Evolutionary conservation across 1,140 invertebrate genomes (phyloP).

Genomic region (Procambarus virginalis): DNA sequence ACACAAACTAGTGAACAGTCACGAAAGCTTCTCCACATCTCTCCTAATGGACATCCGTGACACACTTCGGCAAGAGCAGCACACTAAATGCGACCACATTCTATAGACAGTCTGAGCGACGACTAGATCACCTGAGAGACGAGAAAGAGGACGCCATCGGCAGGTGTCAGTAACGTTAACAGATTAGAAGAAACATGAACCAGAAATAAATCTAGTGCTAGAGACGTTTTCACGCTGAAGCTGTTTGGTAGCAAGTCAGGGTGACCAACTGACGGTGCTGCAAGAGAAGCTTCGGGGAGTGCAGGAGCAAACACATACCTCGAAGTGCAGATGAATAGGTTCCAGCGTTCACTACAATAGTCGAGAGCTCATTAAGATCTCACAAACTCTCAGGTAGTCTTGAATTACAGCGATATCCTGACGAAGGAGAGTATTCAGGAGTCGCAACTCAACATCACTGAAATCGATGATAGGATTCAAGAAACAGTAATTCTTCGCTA

Average conservation of each 20-base stretch:
- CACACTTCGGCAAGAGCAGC: background rate
- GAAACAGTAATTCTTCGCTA: background rate
- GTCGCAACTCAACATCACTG: background rate
- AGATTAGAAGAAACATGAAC: conserved; percentile 21
- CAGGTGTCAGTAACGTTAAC: background rate
- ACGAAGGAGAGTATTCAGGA: background rate
- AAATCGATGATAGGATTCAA: background rate
- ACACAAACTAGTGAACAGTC: background rate
- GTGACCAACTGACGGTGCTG: conserved; percentile 2
- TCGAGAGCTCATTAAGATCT: background rate
- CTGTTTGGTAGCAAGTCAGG: conserved; percentile 25
- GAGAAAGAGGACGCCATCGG: conserved; percentile 15
- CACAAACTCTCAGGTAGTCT: background rate
- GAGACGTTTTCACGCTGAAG: conserved; percentile 36
- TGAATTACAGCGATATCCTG: background rate
- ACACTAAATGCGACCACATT: background rate
- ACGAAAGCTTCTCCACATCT: background rate
- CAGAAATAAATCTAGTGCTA: conserved; percentile 29
- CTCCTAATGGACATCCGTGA: conserved; percentile 45
- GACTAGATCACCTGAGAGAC: background rate
- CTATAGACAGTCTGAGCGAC: background rate
- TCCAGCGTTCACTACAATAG: background rate
- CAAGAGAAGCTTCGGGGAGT: background rate
- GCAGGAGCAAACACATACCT: background rate
- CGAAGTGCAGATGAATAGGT: background rate